Conservation (phyloP, 2,888 invertebrate genomes). For the Metalampra italica region DNA sequence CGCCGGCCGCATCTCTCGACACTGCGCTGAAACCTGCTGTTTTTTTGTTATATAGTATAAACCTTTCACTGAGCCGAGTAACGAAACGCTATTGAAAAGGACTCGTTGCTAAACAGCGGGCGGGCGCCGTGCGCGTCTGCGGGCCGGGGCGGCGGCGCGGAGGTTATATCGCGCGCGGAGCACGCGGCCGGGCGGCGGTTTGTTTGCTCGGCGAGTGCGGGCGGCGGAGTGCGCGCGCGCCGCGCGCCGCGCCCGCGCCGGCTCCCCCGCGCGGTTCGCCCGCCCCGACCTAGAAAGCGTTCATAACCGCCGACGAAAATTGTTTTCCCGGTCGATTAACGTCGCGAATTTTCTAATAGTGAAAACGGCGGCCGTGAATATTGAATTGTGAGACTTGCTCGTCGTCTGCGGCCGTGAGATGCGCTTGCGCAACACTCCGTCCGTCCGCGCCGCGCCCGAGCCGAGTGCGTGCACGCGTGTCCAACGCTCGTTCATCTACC, state of each 20-base stretch:
- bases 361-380: conserved; percentile 63
- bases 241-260: conserved; percentile 9
- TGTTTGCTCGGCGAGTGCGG: conserved; percentile 39
- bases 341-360: conserved; percentile 53
- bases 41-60: conserved; percentile 61
- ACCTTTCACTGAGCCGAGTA: conserved; percentile 53
- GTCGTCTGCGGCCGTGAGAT: conserved; percentile 31
- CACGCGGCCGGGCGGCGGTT: conserved; percentile 37
- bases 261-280: not conserved
- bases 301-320: conserved; percentile 44
- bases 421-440: conserved; percentile 43
- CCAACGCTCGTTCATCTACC: not conserved
- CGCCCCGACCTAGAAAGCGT: conserved; percentile 56
- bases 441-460: not conserved
- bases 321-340: conserved; percentile 45
- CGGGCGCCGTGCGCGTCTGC: conserved; percentile 17
- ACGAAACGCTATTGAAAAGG: conserved; percentile 20
- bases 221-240: conserved; percentile 40
- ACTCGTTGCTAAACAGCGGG: conserved; percentile 35
- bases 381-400: conserved; percentile 37
- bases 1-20: conserved; percentile 47
- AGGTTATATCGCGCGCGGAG: conserved; percentile 42
- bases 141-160: not conserved
- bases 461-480: conserved; percentile 9
- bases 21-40: conserved; percentile 38